phyloP scores from a whole-genome alignment of 2,888 invertebrate species.

The Calliopum simillimum region DNA sequence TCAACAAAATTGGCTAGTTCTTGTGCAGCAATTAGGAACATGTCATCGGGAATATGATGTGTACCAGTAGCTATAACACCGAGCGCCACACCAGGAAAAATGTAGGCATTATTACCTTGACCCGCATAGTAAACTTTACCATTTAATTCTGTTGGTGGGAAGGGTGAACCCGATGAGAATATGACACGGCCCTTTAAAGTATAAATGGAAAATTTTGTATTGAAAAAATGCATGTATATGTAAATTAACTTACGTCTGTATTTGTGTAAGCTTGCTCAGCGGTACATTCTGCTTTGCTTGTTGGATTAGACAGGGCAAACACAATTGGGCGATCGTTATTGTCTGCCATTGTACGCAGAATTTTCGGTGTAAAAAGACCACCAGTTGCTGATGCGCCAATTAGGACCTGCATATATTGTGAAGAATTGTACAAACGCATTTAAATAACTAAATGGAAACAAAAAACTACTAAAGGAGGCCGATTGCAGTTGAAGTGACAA shows the following conservation, averaged over 20 bases:
- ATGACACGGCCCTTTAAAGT: conserved; percentile 85
- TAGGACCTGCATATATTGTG: conserved; percentile 56
- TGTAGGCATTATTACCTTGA: conserved; percentile 98
- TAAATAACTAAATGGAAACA: not conserved
- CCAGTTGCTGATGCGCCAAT: conserved; percentile 92
- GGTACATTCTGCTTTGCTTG: conserved; percentile 97
- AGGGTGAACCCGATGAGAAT: conserved; percentile 97
- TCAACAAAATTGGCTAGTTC: conserved; percentile 85
- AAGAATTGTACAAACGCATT: not conserved
- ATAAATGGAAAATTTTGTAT: not conserved
- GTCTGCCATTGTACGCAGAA: conserved; percentile 86
- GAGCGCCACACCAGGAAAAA: conserved; percentile 95
- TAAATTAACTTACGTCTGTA: conserved; percentile 80
- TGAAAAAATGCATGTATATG: not conserved
- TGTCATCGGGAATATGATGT: conserved; percentile 91
- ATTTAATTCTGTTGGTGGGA: conserved; percentile 83
- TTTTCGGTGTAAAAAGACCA: conserved; percentile 89
- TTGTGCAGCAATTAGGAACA: conserved; percentile 96
- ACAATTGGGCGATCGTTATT: conserved; percentile 91
- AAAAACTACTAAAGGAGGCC: too few species aligned
- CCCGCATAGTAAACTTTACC: conserved; percentile 90
- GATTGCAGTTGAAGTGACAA: too few species aligned
- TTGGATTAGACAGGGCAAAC: conserved; percentile 98
- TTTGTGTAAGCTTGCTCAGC: conserved; percentile 93
- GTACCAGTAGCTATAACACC: conserved; percentile 93